phyloP scores from a whole-genome alignment of 1,140 invertebrate species.

The Lordiphosa stackelbergi region DNA sequence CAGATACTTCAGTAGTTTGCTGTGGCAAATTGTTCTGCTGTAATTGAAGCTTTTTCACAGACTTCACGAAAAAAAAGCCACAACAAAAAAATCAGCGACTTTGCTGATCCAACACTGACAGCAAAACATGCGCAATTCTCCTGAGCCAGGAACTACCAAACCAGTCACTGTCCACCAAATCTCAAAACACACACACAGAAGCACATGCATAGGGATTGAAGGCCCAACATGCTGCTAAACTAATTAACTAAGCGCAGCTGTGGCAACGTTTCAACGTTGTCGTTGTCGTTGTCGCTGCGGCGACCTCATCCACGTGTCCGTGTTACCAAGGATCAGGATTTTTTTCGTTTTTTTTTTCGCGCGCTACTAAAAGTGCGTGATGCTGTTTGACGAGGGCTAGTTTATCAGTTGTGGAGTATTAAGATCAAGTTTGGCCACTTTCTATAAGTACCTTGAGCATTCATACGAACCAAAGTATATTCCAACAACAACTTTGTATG shows the following conservation, averaged over 20 bases:
- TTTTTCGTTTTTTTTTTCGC: constrained; percentile 34
- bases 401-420: not conserved
- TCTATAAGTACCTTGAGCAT: no score
- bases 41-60: constrained; percentile 54
- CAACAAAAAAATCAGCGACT: constrained; percentile 7
- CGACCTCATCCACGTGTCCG: constrained; percentile 3
- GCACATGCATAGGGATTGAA: constrained; percentile 4
- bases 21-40: constrained; percentile 39
- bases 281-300: constrained; percentile 27
- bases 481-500: no score
- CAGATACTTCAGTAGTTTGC: constrained; percentile 10
- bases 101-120: constrained; percentile 51
- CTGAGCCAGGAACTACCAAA: constrained; percentile 16
- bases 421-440: no score
- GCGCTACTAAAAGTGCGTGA: constrained; percentile 54
- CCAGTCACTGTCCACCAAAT: constrained; percentile 9
- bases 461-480: no score
- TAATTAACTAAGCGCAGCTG: constrained; percentile 70
- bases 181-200: constrained; percentile 14
- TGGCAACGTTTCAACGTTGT: constrained; percentile 32
- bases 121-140: constrained; percentile 47
- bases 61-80: not conserved
- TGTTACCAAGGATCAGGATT: constrained; percentile 50
- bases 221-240: constrained; percentile 59
- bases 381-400: constrained; percentile 36